These are phyloP conservation scores for Callaeas wilsoni DNA, from an alignment of 2,113 vertebrate genomes.

Conservation along the genomic window DNA sequence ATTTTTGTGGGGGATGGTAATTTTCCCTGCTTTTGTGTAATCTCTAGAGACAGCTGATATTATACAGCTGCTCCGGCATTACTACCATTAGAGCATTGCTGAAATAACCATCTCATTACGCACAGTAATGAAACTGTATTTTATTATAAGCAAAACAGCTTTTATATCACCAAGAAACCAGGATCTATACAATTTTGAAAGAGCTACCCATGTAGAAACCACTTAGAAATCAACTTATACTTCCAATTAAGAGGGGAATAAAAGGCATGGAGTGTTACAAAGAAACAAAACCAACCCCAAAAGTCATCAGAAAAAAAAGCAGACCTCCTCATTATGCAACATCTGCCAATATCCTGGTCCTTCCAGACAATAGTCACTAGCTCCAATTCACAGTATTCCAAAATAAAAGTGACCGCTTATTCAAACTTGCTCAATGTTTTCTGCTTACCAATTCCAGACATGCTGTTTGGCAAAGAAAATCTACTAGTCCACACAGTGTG, in stretches of 20 bases:
- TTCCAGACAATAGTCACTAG: not conserved
- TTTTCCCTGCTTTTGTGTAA: not conserved
- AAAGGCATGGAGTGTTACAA: not conserved
- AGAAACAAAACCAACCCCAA: not conserved
- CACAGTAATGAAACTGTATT: slow-evolving; percentile 25
- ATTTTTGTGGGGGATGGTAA: not conserved
- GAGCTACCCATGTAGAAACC: not conserved
- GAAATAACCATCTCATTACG: slow-evolving; percentile 48
- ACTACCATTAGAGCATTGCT: not conserved
- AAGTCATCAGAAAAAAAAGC: not conserved
- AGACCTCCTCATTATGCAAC: not conserved
- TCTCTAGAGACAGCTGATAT: not conserved
- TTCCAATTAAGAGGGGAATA: not conserved
- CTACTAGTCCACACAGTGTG: not conserved
- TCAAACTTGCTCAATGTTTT: not conserved
- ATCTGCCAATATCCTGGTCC: not conserved
- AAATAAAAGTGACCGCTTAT: not conserved
- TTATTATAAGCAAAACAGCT: slow-evolving; percentile 58
- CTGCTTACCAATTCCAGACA: slow-evolving; percentile 2
- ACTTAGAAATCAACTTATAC: not conserved
- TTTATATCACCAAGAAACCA: slow-evolving; percentile 6
- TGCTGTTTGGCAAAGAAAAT: not conserved
- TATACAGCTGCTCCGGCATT: not conserved
- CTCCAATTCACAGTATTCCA: not conserved
- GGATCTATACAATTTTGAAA: not conserved